Percentiles rank a stretch among this genome's conserved stretches.
These are phyloP conservation scores for Andricus curvator DNA, from an alignment of 2,888 invertebrate species.

Conservation along the genomic window DNA sequence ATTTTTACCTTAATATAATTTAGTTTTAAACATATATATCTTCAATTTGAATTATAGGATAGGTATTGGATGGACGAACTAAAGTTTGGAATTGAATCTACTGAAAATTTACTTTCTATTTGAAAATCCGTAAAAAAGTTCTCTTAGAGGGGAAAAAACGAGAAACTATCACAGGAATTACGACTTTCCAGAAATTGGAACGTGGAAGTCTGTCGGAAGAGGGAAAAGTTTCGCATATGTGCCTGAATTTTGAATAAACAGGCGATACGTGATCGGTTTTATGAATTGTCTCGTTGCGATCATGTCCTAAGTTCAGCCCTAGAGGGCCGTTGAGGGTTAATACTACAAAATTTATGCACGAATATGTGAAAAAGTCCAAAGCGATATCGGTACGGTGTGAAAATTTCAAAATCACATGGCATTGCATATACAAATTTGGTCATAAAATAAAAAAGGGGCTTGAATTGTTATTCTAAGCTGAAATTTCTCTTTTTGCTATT, in stretches of 20 bases:
- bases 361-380: not conserved
- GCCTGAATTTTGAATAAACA: conserved; percentile 67
- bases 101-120: conserved; percentile 7
- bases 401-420: not conserved
- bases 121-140: conserved; percentile 17
- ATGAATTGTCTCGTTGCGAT: conserved; percentile 59
- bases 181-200: conserved; percentile 35
- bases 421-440: not conserved
- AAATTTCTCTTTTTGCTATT: not conserved
- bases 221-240: conserved; percentile 55
- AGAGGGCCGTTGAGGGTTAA: conserved; percentile 22
- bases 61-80: not conserved
- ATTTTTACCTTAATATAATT: no score
- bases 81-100: not conserved
- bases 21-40: no score
- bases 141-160: not conserved
- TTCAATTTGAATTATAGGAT: no score
- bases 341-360: conserved; percentile 27
- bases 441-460: no score
- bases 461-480: not conserved
- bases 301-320: conserved; percentile 14
- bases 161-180: not conserved
- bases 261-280: conserved; percentile 65
- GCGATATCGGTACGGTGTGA: not conserved
- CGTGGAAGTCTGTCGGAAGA: conserved; percentile 31